phyloP scores from a whole-genome alignment of 2,888 invertebrate genomes.

The Octodonta nipae region DNA sequence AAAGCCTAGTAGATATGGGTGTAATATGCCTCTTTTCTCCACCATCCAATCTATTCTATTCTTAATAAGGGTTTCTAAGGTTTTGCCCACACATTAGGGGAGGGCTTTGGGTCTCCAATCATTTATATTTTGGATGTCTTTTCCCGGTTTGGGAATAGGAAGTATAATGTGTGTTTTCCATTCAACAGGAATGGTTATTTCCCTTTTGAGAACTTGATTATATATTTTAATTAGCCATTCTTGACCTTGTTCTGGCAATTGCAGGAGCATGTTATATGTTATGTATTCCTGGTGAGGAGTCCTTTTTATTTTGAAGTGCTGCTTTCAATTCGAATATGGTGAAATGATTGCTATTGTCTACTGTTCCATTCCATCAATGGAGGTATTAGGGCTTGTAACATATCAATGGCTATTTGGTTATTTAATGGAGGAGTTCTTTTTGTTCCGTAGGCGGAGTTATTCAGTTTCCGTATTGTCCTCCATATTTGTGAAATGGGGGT shows the following conservation, averaged over 20 bases:
- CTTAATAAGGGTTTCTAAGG: conserved; percentile 3
- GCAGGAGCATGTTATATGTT: background rate
- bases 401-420: background rate
- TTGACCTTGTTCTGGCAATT: background rate
- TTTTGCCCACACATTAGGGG: background rate
- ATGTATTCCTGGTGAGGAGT: background rate
- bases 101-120: background rate
- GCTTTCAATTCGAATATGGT: background rate
- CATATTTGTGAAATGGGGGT: too few species aligned
- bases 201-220: background rate
- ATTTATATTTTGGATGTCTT: background rate
- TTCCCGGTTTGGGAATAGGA: conserved; percentile 1
- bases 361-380: too few species aligned
- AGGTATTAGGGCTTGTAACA: background rate
- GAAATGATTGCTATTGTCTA: background rate
- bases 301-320: background rate
- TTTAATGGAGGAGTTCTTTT: background rate
- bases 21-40: background rate
- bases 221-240: background rate
- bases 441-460: too few species aligned
- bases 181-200: background rate
- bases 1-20: background rate
- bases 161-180: conserved; percentile 3
- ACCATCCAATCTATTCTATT: conserved; percentile 3
- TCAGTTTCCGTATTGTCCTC: too few species aligned